Conservation (phyloP, 2,888 invertebrate species). For the Agelastica alni region DNA sequence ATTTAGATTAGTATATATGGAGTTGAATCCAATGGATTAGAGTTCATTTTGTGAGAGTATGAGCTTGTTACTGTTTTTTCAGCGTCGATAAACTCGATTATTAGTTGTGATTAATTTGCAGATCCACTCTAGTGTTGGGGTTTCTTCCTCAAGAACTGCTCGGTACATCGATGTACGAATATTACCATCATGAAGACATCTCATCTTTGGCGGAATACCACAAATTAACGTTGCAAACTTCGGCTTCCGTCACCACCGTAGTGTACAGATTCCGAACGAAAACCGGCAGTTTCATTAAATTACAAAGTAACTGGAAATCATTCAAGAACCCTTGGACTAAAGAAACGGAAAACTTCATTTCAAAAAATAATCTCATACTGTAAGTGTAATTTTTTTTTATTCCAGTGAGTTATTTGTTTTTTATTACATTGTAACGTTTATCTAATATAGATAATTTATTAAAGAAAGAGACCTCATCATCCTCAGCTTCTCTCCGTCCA, state of each 20-base stretch:
- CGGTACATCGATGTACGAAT: conserved; percentile 92
- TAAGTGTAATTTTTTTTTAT: conserved; percentile 53
- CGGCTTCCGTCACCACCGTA: conserved; percentile 68
- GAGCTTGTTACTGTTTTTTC: too few species aligned
- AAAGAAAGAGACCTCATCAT: too few species aligned
- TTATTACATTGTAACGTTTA: too few species aligned
- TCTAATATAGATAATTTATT: too few species aligned
- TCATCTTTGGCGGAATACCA: conserved; percentile 80
- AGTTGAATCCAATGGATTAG: too few species aligned
- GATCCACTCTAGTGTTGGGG: conserved; percentile 85
- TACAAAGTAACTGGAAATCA: conserved; percentile 85
- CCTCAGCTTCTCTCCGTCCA: too few species aligned
- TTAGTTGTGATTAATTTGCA: too few species aligned
- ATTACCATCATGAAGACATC: conserved; percentile 83
- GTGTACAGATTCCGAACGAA: conserved; percentile 81
- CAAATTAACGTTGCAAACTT: conserved; percentile 72
- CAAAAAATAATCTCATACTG: conserved; percentile 80
- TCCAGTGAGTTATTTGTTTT: too few species aligned
- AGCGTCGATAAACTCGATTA: too few species aligned
- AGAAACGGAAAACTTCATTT: conserved; percentile 88
- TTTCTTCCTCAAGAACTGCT: conserved; percentile 91
- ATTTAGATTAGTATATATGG: too few species aligned
- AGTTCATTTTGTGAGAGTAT: too few species aligned
- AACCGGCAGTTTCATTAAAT: conserved; percentile 71
- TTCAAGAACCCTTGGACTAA: conserved; percentile 96